A percentile compares a stretch with the other conserved stretches of the same genome.
phyloP scores from a whole-genome alignment of 2,797 vertebrate species.

The Gouania willdenowi region DNA sequence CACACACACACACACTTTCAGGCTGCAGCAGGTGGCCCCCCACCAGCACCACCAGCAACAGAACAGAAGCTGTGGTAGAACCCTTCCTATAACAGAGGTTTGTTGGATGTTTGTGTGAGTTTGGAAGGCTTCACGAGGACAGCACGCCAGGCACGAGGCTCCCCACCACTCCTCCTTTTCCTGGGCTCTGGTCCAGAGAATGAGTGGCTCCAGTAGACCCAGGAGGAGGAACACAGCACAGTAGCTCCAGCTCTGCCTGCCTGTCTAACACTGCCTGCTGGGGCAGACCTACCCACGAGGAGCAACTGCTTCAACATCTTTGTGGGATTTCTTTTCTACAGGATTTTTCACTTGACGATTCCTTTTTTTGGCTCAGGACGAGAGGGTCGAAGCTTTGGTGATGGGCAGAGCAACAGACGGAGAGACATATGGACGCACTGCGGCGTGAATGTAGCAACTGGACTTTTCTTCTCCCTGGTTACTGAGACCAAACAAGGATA shows the following conservation, averaged over 20 bases:
- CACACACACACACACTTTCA: constrained; percentile 10
- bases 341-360: constrained; percentile 4
- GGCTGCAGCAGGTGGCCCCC: constrained; percentile 44
- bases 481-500: constrained; percentile 61
- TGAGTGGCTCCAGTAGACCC: constrained; percentile 60
- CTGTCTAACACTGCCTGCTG: constrained; percentile 9
- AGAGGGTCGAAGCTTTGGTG: constrained; percentile 25
- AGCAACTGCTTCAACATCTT: constrained; percentile 33
- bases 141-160: constrained; percentile 70
- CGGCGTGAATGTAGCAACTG: constrained; percentile 65
- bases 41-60: no score
- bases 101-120: constrained; percentile 38
- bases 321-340: constrained; percentile 9
- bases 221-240: constrained; percentile 41
- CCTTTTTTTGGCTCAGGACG: constrained; percentile 20
- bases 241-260: constrained; percentile 32
- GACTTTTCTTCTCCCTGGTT: constrained; percentile 62
- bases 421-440: constrained; percentile 63
- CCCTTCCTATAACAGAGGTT: constrained; percentile 43
- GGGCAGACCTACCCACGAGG: constrained; percentile 29
- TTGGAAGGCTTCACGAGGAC: constrained; percentile 54
- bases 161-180: constrained; percentile 51
- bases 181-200: constrained; percentile 63
- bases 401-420: constrained; percentile 45
- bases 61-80: constrained; percentile 47